Base-by-base conservation (phyloP, 2,888 invertebrate genomes). In the Melinopterus prodromus region DNA sequence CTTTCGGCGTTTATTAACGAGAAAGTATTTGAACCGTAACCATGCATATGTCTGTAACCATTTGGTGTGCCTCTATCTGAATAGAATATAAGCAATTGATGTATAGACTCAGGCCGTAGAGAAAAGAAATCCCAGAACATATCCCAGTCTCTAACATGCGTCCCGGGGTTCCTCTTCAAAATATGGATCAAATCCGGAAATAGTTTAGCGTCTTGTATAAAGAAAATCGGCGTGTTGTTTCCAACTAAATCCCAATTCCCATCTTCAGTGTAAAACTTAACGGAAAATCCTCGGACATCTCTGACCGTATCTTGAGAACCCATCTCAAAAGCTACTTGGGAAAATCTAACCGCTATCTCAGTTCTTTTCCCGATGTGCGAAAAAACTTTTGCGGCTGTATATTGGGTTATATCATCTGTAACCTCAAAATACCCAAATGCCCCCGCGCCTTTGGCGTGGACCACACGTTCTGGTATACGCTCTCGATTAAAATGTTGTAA, bases 111-210 rank as follows among this genome's bases (percentile, higher is more conserved):
- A 0, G 97, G 96, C 72, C 98, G 92, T 70, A 98, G 90, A 0
- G 96, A 94, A 83, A 97, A 91, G 87, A 98, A 98, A 88, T 98
- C 98, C 98, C 98, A 98, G 88, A 97, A 97, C 96, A 97, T 97
- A 87, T 98, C 97, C 53, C 95, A 91, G 90, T 98, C 98, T 90
- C 97, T 96, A 38, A 98, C 90, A 87, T 97, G 96, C 0, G 97
- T 97, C 36, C 92, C 95, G 0, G 99, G 99, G 89, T 99, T 99
- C 83, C 99, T 93, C 89, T 99, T 99, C 89, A 98, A 97, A 0
- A 98, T 96, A 88, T 99, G 99, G 84, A 99, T 97, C 86, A 99
- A 98, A 87, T 96, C 97, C 6, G 98, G 97, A 90, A 99, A 99
- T 77, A 96, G 89, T 4, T 95, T 91, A 2, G 98, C 95, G 88